Conservation (phyloP, 2,797 vertebrate genomes). For the Cuculus canorus region DNA sequence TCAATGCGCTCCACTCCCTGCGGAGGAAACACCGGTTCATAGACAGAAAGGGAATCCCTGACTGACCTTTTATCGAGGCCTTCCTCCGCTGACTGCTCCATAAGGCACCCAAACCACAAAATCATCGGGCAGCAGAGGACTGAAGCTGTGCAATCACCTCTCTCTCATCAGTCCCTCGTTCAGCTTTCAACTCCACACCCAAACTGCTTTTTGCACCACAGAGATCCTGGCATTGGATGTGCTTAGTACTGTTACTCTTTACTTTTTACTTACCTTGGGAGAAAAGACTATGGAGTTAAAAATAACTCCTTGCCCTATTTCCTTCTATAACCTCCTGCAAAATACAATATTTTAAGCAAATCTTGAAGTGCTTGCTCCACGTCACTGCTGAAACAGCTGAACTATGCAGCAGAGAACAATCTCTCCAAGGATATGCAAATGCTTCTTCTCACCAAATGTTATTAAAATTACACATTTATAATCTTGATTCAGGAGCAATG, state of each 20-base stretch:
- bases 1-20: conserved; percentile 87
- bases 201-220: background rate
- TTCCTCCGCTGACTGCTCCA: rapidly evolving
- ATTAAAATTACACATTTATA: conserved; percentile 47
- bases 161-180: background rate
- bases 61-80: rapidly evolving
- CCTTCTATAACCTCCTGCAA: background rate
- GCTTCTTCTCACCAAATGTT: background rate
- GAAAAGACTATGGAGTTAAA: background rate
- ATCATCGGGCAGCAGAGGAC: background rate
- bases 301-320: background rate
- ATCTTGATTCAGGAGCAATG: conserved; percentile 49
- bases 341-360: background rate
- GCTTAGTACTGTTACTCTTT: background rate
- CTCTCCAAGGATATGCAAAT: conserved; percentile 40
- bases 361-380: background rate
- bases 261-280: too few relatives aligned
- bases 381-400: background rate
- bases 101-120: rapidly evolving
- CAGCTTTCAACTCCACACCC: background rate
- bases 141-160: background rate
- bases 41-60: rapidly evolving
- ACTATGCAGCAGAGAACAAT: background rate
- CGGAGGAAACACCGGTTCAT: rapidly evolving
- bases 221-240: background rate